Conservation (phyloP, 2,113 vertebrate genomes). For the Suricata suricatta region DNA sequence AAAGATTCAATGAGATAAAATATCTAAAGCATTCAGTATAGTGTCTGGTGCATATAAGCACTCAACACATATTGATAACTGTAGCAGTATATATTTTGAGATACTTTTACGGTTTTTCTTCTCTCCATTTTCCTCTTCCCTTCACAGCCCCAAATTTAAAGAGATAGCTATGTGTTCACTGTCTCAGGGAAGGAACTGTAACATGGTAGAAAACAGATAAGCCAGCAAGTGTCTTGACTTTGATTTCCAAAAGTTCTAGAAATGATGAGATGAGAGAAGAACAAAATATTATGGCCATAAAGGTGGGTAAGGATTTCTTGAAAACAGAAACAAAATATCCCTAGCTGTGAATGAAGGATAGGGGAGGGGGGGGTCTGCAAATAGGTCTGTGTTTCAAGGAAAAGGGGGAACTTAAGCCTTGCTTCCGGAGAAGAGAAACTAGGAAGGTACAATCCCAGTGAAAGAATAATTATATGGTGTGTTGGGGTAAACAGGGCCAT, state of each 20-base stretch:
- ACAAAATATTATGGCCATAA: neutral
- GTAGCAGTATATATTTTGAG: neutral
- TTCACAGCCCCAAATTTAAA: neutral
- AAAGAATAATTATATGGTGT: neutral
- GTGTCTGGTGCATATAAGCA: neutral
- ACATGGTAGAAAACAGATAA: neutral
- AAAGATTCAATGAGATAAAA: constrained; percentile 26
- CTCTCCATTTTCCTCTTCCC: neutral
- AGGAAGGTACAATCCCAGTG: neutral
- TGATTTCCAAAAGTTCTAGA: constrained; percentile 28
- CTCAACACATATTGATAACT: neutral
- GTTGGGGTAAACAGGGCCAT: neutral
- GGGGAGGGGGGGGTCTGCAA: neutral
- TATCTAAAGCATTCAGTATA: neutral
- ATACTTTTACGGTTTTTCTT: neutral
- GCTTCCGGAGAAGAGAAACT: neutral
- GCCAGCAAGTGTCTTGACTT: neutral
- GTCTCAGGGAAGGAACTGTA: neutral
- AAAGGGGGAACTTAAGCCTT: neutral
- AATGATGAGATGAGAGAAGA: neutral
- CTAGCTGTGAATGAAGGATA: neutral
- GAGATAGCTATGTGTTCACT: neutral
- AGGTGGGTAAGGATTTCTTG: neutral
- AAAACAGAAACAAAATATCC: neutral
- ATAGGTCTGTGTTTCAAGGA: neutral